These are phyloP conservation scores for Hecatera dysodea DNA, from an alignment of 2,888 invertebrate genomes.

Conservation along the genomic window DNA sequence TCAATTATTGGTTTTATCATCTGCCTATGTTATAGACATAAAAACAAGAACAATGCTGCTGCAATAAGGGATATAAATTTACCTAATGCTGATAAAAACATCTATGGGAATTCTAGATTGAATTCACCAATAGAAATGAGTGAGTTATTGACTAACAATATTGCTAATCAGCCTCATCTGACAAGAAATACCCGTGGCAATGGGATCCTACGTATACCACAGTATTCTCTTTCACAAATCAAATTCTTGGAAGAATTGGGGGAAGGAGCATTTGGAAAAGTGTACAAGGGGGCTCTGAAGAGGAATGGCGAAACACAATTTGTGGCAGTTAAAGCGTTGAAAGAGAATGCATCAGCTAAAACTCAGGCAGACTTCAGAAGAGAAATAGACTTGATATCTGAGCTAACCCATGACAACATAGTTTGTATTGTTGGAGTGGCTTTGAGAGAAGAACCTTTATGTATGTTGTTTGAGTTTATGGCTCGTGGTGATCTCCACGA, in stretches of 20 bases:
- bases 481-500: conserved; percentile 99
- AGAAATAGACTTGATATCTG: conserved; percentile 98
- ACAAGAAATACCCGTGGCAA: conserved; percentile 88
- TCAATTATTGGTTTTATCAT: conserved; percentile 84
- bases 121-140: conserved; percentile 96
- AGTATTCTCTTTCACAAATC: conserved; percentile 96
- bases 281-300: conserved; percentile 98
- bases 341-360: conserved; percentile 97
- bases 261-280: conserved; percentile 99
- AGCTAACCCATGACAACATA: conserved; percentile 98
- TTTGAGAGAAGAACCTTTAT: conserved; percentile 96
- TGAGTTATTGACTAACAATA: conserved; percentile 92
- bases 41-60: conserved; percentile 90
- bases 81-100: conserved; percentile 94
- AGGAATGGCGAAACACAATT: conserved; percentile 93
- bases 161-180: conserved; percentile 86
- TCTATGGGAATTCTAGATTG: conserved; percentile 94
- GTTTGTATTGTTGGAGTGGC: conserved; percentile 98
- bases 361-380: conserved; percentile 97
- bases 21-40: conserved; percentile 92
- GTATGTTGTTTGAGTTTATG: conserved; percentile 99
- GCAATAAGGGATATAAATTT: conserved; percentile 93
- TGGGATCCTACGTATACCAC: conserved; percentile 93
- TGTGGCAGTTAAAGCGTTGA: conserved; percentile 98
- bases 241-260: conserved; percentile 97